phyloP scores from a whole-genome alignment of 2,888 invertebrate genomes.

The Drosophila sordidula region DNA sequence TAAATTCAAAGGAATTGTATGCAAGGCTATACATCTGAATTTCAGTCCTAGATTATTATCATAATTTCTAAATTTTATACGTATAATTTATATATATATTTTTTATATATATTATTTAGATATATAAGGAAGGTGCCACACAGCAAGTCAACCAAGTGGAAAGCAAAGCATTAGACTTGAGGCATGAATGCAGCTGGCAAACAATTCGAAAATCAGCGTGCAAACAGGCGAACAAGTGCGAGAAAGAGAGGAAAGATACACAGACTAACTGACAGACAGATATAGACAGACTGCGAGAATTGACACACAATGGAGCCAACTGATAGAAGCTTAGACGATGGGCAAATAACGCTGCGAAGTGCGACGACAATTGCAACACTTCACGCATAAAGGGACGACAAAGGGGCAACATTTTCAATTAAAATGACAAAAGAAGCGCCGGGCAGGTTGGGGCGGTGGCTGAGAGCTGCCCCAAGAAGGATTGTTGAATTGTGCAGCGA shows the following conservation, averaged over 20 bases:
- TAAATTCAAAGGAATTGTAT: too few relatives aligned
- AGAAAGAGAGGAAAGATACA: slow-evolving; percentile 10
- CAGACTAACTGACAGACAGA: slow-evolving; percentile 8
- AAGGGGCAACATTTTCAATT: slow-evolving; percentile 65
- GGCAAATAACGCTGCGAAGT: slow-evolving; percentile 44
- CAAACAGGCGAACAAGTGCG: slow-evolving; percentile 41
- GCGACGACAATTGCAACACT: slow-evolving; percentile 44
- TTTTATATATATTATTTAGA: slow-evolving; percentile 7
- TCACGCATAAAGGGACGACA: slow-evolving; percentile 28
- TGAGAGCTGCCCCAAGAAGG: slow-evolving; percentile 5
- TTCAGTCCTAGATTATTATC: too few relatives aligned
- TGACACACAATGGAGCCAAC: slow-evolving; percentile 38
- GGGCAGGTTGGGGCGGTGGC: background rate
- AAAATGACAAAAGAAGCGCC: slow-evolving; percentile 66
- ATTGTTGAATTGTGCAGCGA: slow-evolving; percentile 8
- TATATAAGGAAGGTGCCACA: slow-evolving; percentile 4
- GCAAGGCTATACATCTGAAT: too few relatives aligned
- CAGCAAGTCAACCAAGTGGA: slow-evolving; percentile 37
- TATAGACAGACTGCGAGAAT: slow-evolving; percentile 10
- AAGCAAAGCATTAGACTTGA: slow-evolving; percentile 30
- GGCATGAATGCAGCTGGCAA: slow-evolving; percentile 29
- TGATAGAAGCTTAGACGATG: slow-evolving; percentile 32
- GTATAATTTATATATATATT: slow-evolving; percentile 10
- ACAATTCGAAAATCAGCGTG: slow-evolving; percentile 55
- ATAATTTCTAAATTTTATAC: too few relatives aligned